Percentiles rank a stretch among this genome's conserved stretches.
phyloP scores from a whole-genome alignment of 2,797 vertebrate species.

The Anguilla anguilla region DNA sequence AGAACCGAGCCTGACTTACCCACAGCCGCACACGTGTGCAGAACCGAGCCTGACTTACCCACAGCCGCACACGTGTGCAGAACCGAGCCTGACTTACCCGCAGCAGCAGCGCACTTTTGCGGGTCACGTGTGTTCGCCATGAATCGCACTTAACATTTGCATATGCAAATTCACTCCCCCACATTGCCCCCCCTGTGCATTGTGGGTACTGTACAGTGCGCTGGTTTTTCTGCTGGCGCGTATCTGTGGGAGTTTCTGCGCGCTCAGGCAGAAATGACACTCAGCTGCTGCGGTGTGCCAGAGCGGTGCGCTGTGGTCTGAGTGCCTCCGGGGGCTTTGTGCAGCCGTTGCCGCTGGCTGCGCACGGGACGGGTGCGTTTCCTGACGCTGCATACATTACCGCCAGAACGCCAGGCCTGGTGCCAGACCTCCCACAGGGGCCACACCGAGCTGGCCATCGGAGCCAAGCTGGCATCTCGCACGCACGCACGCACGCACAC shows the following conservation, averaged over 20 bases:
- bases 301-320: background rate
- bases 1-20: background rate
- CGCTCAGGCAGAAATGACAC: background rate
- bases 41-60: background rate
- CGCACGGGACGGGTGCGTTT: background rate
- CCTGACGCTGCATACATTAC: background rate
- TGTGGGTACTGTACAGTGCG: background rate
- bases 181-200: background rate
- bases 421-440: background rate
- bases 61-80: background rate
- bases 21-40: background rate
- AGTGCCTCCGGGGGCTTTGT: background rate
- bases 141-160: background rate
- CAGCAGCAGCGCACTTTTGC: too few relatives aligned
- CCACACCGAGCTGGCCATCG: background rate
- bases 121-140: background rate
- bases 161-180: background rate
- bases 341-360: background rate
- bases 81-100: background rate
- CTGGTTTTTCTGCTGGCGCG: background rate
- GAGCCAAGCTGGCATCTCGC: constrained; percentile 3
- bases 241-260: background rate
- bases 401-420: background rate
- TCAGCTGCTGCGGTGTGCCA: background rate
- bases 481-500: background rate